Percentiles rank a stretch among this genome's conserved stretches.
Conservation (phyloP, 1,140 invertebrate genomes). For the Nebria ingens region DNA sequence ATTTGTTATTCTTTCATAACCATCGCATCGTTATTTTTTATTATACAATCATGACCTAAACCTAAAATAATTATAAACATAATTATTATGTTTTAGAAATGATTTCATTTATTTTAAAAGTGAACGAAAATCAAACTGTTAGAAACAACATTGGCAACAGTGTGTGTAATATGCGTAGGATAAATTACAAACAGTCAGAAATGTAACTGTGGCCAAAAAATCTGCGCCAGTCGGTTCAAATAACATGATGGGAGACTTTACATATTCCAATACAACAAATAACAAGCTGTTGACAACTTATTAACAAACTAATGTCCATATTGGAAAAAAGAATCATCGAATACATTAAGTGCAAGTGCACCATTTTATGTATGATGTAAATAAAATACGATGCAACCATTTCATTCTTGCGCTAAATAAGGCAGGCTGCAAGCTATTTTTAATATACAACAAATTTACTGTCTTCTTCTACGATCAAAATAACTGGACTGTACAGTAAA, state of each 20-base stretch:
- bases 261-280: no score
- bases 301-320: neutral
- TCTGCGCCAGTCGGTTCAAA: no score
- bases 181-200: neutral
- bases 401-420: slow-evolving; percentile 1
- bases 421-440: neutral
- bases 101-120: slow-evolving; percentile 1
- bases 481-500: neutral
- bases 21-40: no score
- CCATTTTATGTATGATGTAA: neutral
- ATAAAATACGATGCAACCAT: slow-evolving; percentile 7
- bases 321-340: no score
- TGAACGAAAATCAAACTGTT: neutral
- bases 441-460: slow-evolving; percentile 6
- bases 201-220: neutral
- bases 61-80: no score
- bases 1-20: no score
- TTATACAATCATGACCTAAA: no score
- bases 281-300: neutral
- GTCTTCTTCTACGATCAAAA: slow-evolving; percentile 5
- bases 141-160: neutral
- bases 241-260: neutral
- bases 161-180: neutral
- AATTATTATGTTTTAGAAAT: no score
- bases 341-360: neutral